Base-by-base conservation (phyloP, 2,113 vertebrate species). In the Echinops telfairi region DNA sequence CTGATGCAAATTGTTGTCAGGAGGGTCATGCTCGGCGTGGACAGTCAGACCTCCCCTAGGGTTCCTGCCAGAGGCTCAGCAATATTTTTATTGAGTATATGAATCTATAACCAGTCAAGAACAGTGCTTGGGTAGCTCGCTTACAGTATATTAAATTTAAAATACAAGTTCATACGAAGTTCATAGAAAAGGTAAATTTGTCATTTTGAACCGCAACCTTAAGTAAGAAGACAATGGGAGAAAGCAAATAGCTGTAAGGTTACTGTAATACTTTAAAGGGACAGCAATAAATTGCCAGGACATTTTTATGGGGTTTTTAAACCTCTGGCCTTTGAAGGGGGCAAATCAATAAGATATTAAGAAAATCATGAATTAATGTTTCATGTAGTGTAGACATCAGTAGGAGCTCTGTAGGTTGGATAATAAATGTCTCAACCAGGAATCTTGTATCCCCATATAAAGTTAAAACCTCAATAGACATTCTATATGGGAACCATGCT, bases 281-380 rank as follows among this genome's bases (percentile, higher is more conserved):
- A 90, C 60, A 90, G n/a, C 90, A 14, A 90, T 97, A 97, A 96
- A 97, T 31, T 88, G 81, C 90, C 68, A 20, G 92, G 86, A 86
- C 95, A 17, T 94, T 97, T 97, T 95, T 96, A 96, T 94, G 92
- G 95, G 95, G 84, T 97, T 90, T 62, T 96, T 97, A 97, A 96
- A 97, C 17, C 96, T 97, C 97, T 98, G 97, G 91, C 96, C 88
- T 92, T 62, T 88, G 93, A 76, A 95, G 73, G 75, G 81, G 95
- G 92, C 66, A 96, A 97, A 97, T 97, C 96, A 97, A 96, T 97
- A 97, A 95, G 64, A 97, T 98, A 98, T 97, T 97, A 97, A 96
- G 97, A 92, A 96, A 96, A 96, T 97, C 92, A 94, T 95, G 71
- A 97, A 96, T 97, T 78, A 97, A 96, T 97, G 97, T 90, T 97